Base-by-base conservation (phyloP, 1,140 invertebrate species). In the Globodera rostochiensis region DNA sequence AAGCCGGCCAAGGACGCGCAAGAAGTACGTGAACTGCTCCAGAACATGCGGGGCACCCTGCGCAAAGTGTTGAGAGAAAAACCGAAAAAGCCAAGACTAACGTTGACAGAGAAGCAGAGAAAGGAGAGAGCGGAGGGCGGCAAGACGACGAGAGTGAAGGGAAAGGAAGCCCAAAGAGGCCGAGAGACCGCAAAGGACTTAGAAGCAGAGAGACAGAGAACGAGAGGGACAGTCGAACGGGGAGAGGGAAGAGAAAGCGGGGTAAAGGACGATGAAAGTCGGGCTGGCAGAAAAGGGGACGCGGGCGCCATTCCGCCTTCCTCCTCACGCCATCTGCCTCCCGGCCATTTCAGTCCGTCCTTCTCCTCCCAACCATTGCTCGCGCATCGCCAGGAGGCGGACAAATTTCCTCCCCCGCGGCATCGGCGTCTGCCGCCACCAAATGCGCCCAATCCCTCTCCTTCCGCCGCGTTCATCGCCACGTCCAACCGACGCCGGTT, bases 11-110 rank as follows among this genome's bases (percentile, higher is more conserved):
- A 11, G 11, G 69, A 36, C 25, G 69, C 69, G 5, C 25, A 71
- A 47, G 64, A 78, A n/a, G 25, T 64, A 8, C 21, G 64, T 21
- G 77, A 50, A 64, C 46, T 82, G 70, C 67, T 82, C 19, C 81
- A 82, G 45, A 74, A n/a, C 53, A 13, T 82, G 57, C 67, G 79
- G 53, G 82, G 79, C 19, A 83, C 77, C 57, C 79, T 82, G 50
- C 71, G 69, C 19, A 11, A 81, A 83, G 64, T 83, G 57, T 46
- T 70, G 13, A 36, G 1, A 36, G 36, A 36, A 1, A 36, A 36
- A 36, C 36, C 36, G 36, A 36, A 36, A 36, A 70, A 77, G 60
- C 50, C 47, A 25, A 25, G 50, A 73, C 46, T 6, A 73, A 7
- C 25, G n/a, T 25, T 45, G 7, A 3, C 4, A 74, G 47, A 75